phyloP scores from a whole-genome alignment of 2,797 vertebrate species.

The Aratinga solstitialis region DNA sequence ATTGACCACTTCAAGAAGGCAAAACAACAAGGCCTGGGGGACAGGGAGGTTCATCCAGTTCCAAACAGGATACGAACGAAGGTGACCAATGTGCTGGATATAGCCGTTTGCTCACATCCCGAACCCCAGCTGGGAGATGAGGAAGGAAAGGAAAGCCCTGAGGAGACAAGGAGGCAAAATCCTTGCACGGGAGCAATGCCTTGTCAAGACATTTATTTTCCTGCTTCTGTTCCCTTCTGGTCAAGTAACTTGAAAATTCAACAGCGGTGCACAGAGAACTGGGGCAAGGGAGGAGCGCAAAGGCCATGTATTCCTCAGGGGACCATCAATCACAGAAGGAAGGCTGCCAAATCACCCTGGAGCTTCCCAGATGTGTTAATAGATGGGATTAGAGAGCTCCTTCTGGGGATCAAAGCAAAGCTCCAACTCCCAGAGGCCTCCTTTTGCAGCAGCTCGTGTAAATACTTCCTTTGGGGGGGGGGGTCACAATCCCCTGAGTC shows the following conservation, averaged over 20 bases:
- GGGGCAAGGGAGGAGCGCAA: neutral
- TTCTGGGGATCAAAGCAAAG: slow-evolving; percentile 54
- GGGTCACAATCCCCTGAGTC: neutral
- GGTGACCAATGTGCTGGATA: rapidly evolving
- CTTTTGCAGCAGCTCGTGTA: neutral
- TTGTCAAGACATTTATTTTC: slow-evolving; percentile 11
- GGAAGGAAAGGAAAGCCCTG: neutral
- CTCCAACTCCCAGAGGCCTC: neutral
- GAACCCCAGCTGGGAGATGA: neutral
- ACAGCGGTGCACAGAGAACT: neutral
- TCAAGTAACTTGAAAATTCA: slow-evolving; percentile 48
- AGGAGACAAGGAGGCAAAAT: neutral
- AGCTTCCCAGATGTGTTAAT: slow-evolving; percentile 56
- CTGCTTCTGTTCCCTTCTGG: slow-evolving; percentile 39
- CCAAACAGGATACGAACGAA: neutral
- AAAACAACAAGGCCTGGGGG: neutral
- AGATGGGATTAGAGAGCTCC: slow-evolving; percentile 66
- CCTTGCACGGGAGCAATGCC: neutral
- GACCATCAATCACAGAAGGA: slow-evolving; percentile 41
- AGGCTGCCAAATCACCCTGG: slow-evolving; percentile 20
- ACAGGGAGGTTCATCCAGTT: neutral
- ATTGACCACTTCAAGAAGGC: neutral
- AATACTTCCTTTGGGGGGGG: neutral
- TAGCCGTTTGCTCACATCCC: neutral
- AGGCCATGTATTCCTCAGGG: slow-evolving; percentile 5